Base-by-base conservation (phyloP, 2,797 vertebrate species). In the Kryptopterus vitreolus region DNA sequence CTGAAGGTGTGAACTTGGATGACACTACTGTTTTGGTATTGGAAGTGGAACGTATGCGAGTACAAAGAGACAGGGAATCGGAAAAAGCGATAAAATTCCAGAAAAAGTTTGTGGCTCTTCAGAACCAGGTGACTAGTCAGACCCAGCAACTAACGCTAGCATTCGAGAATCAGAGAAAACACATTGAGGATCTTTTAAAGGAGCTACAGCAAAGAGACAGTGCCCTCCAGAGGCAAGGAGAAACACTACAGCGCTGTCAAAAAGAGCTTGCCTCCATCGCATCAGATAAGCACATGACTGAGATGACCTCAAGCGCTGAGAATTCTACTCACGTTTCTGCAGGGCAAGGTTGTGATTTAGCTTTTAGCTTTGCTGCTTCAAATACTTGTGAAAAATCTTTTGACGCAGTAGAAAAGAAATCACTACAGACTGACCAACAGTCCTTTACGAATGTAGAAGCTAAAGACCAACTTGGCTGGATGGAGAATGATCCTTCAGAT, bases 91-190 rank as follows among this genome's bases (percentile, higher is more conserved):
- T 87, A 59, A 87, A 89, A 62, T 84, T 80, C 62, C 92, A 94
- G 81, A 82, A 87, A 38, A 94, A 92, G 84, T 88, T 95, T 55
- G 90, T 93, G 59, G 88, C 78, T 48, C 88, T 95, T 58, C 94
- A 95, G 86, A 89, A 82, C 72, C 93, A 92, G 88, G 91, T 95
- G 83, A 94, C 91, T 22, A 83, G 84, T 79, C 93, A 95, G 89
- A 95, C 94, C 7, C 88, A 89, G 77, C 92, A 94, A 75, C 87
- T 95, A 20, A 93, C 93, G 2, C 83, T 82, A 72, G 95, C 93
- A 78, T 94, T 95, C 73, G 94, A 95, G 77, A 93, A 87, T 74
- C 95, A 95, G 88, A 94, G 91, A 86, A 90, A 86, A 78, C 91
- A 95, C 87, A 93, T 95, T 58, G 86, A 88, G 31, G 89, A 87